Conservation (phyloP, 2,797 vertebrate genomes). For the Siniperca undulata region DNA sequence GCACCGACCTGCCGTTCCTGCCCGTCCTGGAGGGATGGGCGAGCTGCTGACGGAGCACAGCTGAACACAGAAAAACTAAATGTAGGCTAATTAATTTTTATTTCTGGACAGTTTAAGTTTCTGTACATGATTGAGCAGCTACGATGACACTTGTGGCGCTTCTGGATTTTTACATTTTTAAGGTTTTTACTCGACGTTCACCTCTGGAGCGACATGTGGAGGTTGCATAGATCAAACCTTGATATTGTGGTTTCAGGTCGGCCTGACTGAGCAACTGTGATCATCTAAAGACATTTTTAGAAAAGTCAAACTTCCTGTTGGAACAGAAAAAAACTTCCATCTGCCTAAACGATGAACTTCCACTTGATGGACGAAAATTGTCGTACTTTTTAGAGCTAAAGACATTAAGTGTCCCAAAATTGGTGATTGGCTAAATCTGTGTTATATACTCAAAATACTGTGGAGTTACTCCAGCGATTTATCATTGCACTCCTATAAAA, state of each 20-base stretch:
- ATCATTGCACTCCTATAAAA: too few relatives aligned
- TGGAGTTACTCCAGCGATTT: neutral
- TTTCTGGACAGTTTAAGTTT: neutral
- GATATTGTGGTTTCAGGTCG: neutral
- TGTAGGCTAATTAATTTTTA: neutral
- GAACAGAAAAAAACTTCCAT: neutral
- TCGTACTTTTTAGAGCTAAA: neutral
- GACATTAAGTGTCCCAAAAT: neutral
- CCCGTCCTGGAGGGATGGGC: slow-evolving; percentile 69
- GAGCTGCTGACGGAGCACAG: slow-evolving; percentile 25
- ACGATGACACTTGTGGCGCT: rapidly evolving
- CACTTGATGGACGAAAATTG: neutral
- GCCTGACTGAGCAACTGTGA: neutral
- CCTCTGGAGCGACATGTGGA: neutral
- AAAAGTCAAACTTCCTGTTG: neutral
- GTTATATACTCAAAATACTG: neutral
- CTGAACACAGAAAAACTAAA: neutral
- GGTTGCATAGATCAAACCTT: neutral
- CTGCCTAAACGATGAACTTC: neutral
- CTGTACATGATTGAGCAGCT: neutral
- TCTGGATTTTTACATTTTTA: neutral
- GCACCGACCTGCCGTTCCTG: slow-evolving; percentile 82
- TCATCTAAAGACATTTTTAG: neutral
- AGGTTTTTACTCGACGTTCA: neutral
- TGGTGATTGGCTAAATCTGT: neutral